Conservation (phyloP, 2,888 invertebrate species). For the Balanococcus diminutus region DNA sequence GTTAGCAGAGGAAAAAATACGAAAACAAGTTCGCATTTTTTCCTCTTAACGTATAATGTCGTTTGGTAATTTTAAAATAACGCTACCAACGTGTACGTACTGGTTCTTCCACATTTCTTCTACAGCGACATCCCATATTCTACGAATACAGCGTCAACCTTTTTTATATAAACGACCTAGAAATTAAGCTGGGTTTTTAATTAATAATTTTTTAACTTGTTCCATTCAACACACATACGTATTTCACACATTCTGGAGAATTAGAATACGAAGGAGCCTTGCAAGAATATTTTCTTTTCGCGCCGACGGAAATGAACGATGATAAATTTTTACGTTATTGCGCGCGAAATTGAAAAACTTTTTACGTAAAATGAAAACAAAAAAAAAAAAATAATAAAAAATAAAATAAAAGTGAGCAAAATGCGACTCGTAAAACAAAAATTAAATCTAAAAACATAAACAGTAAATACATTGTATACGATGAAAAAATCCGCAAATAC, state of each 20-base stretch:
- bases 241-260: constrained; percentile 51
- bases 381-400: not conserved
- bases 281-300: not conserved
- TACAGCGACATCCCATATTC: constrained; percentile 54
- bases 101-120: constrained; percentile 54
- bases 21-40: not conserved
- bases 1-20: constrained; percentile 27
- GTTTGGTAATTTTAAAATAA: constrained; percentile 44
- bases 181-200: constrained; percentile 56
- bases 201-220: constrained; percentile 52
- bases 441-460: not conserved
- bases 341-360: not conserved
- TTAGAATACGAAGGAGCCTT: constrained; percentile 39
- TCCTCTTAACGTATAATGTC: not conserved
- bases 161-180: constrained; percentile 55
- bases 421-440: no score
- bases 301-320: not conserved
- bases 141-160: constrained; percentile 54
- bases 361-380: not conserved
- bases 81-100: constrained; percentile 54
- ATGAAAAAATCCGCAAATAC: not conserved
- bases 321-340: not conserved
- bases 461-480: not conserved
- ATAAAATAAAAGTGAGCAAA: no score
- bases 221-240: constrained; percentile 56